These are phyloP conservation scores for Lagopus muta DNA, from an alignment of 2,113 vertebrate genomes.

Conservation along the genomic window DNA sequence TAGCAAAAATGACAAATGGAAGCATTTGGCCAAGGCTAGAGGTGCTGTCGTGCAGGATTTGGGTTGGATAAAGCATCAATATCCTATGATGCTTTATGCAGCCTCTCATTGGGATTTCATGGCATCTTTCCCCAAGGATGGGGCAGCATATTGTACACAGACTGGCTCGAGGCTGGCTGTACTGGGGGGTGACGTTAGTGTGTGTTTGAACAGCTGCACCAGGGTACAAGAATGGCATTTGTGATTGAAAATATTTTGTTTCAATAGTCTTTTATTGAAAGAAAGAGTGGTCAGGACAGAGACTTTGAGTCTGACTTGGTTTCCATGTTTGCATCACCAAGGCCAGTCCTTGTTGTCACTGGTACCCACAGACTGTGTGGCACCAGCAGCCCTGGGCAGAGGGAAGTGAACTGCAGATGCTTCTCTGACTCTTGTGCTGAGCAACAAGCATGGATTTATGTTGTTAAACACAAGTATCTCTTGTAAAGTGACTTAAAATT, in stretches of 20 bases:
- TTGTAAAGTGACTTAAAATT: background rate
- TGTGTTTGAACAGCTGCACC: background rate
- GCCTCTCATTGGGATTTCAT: fast-evolving
- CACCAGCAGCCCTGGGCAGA: background rate
- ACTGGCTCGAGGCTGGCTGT: fast-evolving
- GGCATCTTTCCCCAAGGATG: background rate
- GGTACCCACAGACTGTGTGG: too few relatives aligned
- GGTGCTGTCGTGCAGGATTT: background rate
- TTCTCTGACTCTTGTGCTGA: too few relatives aligned
- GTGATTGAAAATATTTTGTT: background rate
- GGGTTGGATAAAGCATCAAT: background rate
- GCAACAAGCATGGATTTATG: background rate
- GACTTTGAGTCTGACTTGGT: background rate
- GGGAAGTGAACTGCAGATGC: fast-evolving
- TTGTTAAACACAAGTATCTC: background rate
- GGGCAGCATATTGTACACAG: fast-evolving
- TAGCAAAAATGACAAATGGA: background rate
- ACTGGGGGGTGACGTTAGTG: fast-evolving
- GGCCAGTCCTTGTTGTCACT: background rate
- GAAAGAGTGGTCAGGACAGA: background rate
- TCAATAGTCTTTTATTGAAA: background rate
- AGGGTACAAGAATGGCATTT: fast-evolving
- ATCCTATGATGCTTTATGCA: fast-evolving
- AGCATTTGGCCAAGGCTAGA: background rate
- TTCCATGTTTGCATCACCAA: background rate